A percentile compares a stretch with the other conserved stretches of the same genome.
phyloP scores from a whole-genome alignment of 2,797 vertebrate genomes.

The Sphaeramia orbicularis region DNA sequence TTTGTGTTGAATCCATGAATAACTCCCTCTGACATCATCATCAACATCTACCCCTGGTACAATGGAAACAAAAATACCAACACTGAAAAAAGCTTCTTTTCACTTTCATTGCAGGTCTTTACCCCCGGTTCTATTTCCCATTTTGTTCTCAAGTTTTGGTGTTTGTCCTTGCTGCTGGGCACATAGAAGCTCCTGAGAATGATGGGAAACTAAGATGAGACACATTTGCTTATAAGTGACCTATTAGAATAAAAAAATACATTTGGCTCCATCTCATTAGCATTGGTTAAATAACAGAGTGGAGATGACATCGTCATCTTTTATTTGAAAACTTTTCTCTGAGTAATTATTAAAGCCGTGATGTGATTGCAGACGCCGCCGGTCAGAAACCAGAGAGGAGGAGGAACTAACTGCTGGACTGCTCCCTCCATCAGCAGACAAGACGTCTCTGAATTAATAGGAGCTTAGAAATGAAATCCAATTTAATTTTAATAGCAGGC shows the following conservation, averaged over 20 bases:
- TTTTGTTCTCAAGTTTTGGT: background rate
- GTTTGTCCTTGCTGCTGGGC: conserved; percentile 31
- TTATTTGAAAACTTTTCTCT: conserved; percentile 43
- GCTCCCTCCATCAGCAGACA: conserved; percentile 62
- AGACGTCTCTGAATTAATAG: conserved; percentile 72
- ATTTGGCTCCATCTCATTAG: conserved; percentile 48
- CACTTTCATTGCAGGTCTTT: too few relatives aligned
- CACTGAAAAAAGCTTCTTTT: too few relatives aligned
- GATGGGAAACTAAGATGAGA: conserved; percentile 33
- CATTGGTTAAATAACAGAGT: conserved; percentile 47
- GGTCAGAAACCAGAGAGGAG: conserved; percentile 21
- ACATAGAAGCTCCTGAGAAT: conserved; percentile 19
- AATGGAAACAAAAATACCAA: too few relatives aligned
- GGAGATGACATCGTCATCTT: conserved; percentile 27
- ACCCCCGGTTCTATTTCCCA: too few relatives aligned
- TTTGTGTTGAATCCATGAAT: too few relatives aligned
- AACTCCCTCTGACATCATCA: too few relatives aligned
- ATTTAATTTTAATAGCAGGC: conserved; percentile 67
- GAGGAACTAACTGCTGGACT: conserved; percentile 35
- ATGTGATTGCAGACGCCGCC: conserved; percentile 15
- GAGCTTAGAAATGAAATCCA: conserved; percentile 73
- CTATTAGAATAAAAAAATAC: conserved; percentile 43
- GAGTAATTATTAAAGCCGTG: conserved; percentile 44
- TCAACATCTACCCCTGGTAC: too few relatives aligned
- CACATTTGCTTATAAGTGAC: conserved; percentile 17